Evolutionary conservation across 2,113 vertebrate genomes (phyloP).

Genomic region (Elephantulus edwardii): DNA sequence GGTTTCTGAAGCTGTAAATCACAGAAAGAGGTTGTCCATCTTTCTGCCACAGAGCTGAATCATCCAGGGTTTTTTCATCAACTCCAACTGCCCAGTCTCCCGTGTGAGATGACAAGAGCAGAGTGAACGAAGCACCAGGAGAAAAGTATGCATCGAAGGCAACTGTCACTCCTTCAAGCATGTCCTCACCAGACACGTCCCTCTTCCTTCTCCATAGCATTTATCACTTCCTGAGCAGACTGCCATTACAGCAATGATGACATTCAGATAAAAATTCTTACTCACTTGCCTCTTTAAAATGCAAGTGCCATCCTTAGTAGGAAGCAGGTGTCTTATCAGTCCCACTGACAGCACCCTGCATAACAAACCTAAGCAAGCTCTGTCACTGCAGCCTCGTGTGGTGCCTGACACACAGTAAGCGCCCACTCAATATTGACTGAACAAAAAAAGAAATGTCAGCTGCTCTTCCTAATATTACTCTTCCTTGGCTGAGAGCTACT

Average conservation of each 20-base stretch:
- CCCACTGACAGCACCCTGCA: background rate
- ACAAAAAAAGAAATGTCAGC: conserved; percentile 21
- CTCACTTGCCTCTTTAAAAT: background rate
- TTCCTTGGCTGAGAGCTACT: conserved; percentile 1
- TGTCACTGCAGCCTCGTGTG: background rate
- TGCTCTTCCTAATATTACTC: background rate
- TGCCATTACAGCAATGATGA: background rate
- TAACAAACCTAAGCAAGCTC: background rate
- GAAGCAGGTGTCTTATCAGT: background rate
- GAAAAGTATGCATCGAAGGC: background rate
- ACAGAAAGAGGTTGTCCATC: background rate
- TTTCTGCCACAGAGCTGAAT: background rate
- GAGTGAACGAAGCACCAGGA: background rate
- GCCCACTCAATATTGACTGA: background rate
- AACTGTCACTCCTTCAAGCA: background rate
- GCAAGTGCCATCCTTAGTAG: background rate
- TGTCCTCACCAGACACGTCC: background rate
- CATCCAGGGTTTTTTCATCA: background rate
- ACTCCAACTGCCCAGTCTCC: background rate
- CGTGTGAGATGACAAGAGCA: background rate
- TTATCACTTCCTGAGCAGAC: background rate
- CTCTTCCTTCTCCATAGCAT: background rate
- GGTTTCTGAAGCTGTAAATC: background rate
- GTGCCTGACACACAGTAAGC: background rate
- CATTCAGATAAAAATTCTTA: background rate